Percentiles rank a stretch among this genome's conserved stretches.
phyloP scores from a whole-genome alignment of 2,797 vertebrate species.

The Ctenochaetus hawaiiensis region DNA sequence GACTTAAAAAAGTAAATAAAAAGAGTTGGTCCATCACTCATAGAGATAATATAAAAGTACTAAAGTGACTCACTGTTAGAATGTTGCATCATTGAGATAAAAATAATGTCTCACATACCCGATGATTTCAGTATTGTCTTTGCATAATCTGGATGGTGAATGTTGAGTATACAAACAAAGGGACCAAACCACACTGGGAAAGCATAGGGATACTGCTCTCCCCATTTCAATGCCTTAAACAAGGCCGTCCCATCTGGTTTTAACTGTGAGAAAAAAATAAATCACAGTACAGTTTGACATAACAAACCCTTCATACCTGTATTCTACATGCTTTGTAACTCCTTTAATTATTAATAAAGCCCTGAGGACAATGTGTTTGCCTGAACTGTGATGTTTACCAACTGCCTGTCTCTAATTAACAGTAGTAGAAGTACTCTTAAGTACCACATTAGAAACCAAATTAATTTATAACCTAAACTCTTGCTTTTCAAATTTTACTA shows the following conservation, averaged over 20 bases:
- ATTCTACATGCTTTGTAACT: background rate
- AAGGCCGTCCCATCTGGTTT: conserved; percentile 80
- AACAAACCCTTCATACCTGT: background rate
- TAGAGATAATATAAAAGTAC: background rate
- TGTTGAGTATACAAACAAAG: conserved; percentile 70
- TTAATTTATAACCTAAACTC: background rate
- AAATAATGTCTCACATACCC: conserved; percentile 78
- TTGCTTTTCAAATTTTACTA: background rate
- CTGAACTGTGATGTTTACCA: background rate
- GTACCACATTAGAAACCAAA: background rate
- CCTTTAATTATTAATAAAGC: background rate
- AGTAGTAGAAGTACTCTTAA: no score
- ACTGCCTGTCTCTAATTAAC: background rate
- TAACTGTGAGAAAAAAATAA: conserved; percentile 69
- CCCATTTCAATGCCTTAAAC: conserved; percentile 60
- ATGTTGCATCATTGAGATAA: background rate
- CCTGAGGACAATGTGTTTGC: background rate
- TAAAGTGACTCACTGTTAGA: background rate
- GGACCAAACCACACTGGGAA: conserved; percentile 89
- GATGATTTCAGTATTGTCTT: conserved; percentile 86
- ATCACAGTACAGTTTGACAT: background rate
- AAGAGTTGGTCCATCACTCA: background rate
- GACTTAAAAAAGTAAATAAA: background rate
- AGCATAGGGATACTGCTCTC: conserved; percentile 84
- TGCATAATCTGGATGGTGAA: conserved; percentile 92